Base-by-base conservation (phyloP, 2,113 vertebrate species). In the Perccottus glenii region DNA sequence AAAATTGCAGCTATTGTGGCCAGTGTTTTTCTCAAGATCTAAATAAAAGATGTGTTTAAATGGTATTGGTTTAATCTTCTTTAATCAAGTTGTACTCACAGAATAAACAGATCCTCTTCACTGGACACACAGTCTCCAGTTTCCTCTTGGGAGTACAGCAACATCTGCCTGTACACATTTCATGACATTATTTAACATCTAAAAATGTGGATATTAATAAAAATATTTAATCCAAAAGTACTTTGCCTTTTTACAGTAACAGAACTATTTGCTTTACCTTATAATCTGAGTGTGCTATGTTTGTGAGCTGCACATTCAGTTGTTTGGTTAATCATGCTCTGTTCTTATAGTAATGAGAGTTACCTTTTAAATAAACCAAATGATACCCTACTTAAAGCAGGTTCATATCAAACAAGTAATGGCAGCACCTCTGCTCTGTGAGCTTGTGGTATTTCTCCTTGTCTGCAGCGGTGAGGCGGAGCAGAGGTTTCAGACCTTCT, bases 41-140 rank as follows among this genome's bases (percentile, higher is more conserved):
- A 27, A 27, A 27, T 27, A 3, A 27, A 27, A 27, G 19, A 27
- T 40, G 38, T 42, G 27, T n/a, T 56, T 60, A 32, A 82, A 68
- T 50, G 2, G 38, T 40, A 40, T 40, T 40, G 8, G 38, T 40
- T 40, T 27, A 27, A 40, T 40, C 38, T 6, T 40, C 38, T 40
- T 40, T 6, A 63, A 51, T 57, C 6, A 8, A 59, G 32, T 6
- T 64, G n/a, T 59, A 96, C 96, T 96, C 73, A 98, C 96, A 98
- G 87, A 80, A 97, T 97, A 60, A 97, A 97, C 46, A 98, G 95
- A 84, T 98, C 96, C 87, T 98, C 96, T 89, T 98, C 96, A 68
- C 94, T 97, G 38, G 94, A 95, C 66, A 83, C 93, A 79, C 93
- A 94, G 48, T 97, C 95, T 11, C 92, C 95, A 35, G 93, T 96